A percentile compares a stretch with the other conserved stretches of the same genome.
Evolutionary conservation across 2,113 vertebrate genomes (phyloP).

Genomic region (Acrocephalus kingi): DNA sequence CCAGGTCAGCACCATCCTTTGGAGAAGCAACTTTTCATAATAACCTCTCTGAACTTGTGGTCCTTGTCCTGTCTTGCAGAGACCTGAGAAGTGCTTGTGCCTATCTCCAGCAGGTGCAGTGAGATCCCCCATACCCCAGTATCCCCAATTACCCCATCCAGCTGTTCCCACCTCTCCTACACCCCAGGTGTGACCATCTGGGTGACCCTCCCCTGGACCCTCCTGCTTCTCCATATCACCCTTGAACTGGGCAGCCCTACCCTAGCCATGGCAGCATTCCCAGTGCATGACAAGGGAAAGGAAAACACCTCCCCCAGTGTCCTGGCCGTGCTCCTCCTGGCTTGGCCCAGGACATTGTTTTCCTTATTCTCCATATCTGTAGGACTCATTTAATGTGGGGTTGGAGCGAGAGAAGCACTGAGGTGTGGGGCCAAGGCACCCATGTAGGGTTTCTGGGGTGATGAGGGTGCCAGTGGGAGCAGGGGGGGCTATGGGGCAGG

Average conservation of each 20-base stretch:
- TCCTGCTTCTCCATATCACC: neutral
- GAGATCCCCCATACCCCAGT: neutral
- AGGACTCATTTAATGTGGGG: rapidly evolving
- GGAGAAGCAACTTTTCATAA: neutral
- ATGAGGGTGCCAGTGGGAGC: neutral
- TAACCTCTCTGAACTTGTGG: neutral
- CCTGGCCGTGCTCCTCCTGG: neutral
- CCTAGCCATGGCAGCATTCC: neutral
- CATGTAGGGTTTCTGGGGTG: rapidly evolving
- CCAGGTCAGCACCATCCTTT: neutral
- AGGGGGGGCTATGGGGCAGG: neutral
- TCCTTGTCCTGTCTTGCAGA: neutral
- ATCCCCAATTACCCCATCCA: neutral
- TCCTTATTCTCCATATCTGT: neutral
- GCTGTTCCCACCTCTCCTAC: neutral
- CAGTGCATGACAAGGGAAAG: neutral
- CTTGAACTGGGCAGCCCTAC: neutral
- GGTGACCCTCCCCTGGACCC: neutral
- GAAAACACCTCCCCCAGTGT: neutral
- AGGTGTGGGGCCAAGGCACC: neutral
- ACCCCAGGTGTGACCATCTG: neutral
- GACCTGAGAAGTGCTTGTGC: neutral
- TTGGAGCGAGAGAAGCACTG: rapidly evolving
- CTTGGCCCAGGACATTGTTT: neutral
- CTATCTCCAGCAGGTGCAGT: neutral